Base-by-base conservation (phyloP, 2,113 vertebrate genomes). In the Mugil cephalus region DNA sequence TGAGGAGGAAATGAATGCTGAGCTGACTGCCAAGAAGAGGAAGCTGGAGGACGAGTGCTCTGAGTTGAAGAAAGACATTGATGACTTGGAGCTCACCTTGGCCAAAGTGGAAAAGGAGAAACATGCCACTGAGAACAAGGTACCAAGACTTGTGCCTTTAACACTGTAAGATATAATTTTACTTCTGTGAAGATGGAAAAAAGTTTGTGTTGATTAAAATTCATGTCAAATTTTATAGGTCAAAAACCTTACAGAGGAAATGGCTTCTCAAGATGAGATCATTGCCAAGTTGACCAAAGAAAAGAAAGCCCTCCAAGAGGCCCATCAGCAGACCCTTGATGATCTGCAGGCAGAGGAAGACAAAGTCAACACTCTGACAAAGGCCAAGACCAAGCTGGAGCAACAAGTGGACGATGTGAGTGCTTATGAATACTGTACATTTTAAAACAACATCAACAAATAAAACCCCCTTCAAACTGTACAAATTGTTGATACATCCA, bases 291-390 rank as follows among this genome's bases (percentile, higher is more conserved):
- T 96, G 75, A 88, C 87, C 60, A 97, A 97, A 62, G 94, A 96
- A 79, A 96, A 96, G 88, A 95, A 95, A 83, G 94, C 94, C 82
- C 93, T 96, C 63, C 94, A 95, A 79, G 94, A 96, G 84, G 92
- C 94, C 52, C 94, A 95, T 47, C 94, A 96, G 84, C 93, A 94
- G 91, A 93, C 89, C 2, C 88, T 96, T 1, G 95, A 95, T 91
- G 95, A 96, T 53, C 93, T 95, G 18, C 94, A 95, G 77, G 92
- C 94, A 73, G 95, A 95, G 76, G 95, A 95, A 74, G 95, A 95
- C 93, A 96, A 96, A 92, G 93, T 93, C 87, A 94, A 93, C 87
- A 84, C 82, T 77, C 87, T 92, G 83, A 91, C 90, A 0, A 94
- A 93, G 78, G 53, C 90, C 43, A 94, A 93, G 45, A 75, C 78